phyloP scores from a whole-genome alignment of 2,113 vertebrate species.

The Salvator merianae region DNA sequence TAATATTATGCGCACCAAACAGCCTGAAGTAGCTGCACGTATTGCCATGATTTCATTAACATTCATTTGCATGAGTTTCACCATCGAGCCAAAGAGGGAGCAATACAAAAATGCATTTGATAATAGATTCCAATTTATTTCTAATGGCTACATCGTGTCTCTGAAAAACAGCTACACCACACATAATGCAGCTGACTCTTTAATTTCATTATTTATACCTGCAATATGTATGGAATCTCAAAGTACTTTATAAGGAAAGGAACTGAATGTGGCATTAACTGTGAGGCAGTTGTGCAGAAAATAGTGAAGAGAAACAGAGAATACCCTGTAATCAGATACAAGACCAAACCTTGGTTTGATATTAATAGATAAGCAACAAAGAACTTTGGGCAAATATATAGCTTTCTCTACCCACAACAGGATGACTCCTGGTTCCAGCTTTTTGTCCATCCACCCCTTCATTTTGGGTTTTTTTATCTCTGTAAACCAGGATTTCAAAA shows the following conservation, averaged over 20 bases:
- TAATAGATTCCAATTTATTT: not conserved
- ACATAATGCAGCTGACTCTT: conserved; percentile 2
- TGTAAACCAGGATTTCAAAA: not conserved
- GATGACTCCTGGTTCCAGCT: not conserved
- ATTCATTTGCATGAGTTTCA: not conserved
- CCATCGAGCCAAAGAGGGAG: conserved; percentile 12
- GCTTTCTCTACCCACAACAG: not conserved
- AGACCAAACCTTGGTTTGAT: not conserved
- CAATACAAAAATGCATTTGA: not conserved
- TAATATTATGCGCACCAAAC: not conserved
- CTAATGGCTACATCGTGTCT: not conserved
- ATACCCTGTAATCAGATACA: not conserved
- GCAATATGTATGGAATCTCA: conserved; percentile 5
- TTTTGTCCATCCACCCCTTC: not conserved
- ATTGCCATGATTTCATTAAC: not conserved
- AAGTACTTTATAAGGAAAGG: not conserved
- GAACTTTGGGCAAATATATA: not conserved
- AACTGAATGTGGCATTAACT: not conserved
- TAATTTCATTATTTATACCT: conserved; percentile 11
- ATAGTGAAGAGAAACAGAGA: not conserved
- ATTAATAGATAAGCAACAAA: not conserved
- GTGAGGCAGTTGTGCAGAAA: not conserved
- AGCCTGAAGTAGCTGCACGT: conserved; percentile 8
- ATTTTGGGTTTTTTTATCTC: not conserved
- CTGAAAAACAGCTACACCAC: not conserved